Base-by-base conservation (phyloP, 2,888 invertebrate species). In the Eupithecia centaureata region DNA sequence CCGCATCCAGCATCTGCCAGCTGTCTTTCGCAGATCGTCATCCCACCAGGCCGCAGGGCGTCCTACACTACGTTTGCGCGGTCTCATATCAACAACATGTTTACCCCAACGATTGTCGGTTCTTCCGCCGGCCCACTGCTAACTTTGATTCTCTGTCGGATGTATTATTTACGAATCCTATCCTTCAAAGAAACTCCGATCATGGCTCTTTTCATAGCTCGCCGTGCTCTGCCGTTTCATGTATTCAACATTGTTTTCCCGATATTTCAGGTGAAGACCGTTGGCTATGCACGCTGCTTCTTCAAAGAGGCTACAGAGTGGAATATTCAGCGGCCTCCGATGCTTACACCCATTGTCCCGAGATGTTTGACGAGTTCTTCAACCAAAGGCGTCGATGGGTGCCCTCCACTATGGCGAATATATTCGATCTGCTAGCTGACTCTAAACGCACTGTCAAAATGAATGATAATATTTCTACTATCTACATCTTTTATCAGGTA, bases 321-420 rank as follows among this genome's bases (percentile, higher is more conserved):
- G 98, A 99, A 83, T 99, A 99, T 88, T 98, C 97, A 0, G 99
- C 99, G 0, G 99, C 99, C 0, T 97, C 98, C 0, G 99, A 99
- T 83, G 97, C 99, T 0, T 97, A 97, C 88, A 99, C 99, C 0
- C 98, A 98, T 85, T 97, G 98, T 32, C 99, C 99, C 0, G 98
- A 99, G 90, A 95, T 89, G 13, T 99, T 99, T 87, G 95, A 96
- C 75, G 98, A 98, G 86, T 99, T 99, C 91, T 99, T 96, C 90
- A 98, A 98, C 88, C 99, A 99, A 87, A 95, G 99, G 15, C 95
- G 99, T 15, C 95, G 99, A 47, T 99, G 99, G 99, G 97, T 98
- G 70, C 98, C 99, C 0, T 99, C 99, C 1, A 99, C 99, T 0
- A 97, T 98, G 86, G 98, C 98, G 35, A 99, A 99, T 85, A 98